Evolutionary conservation across 2,888 invertebrate species (phyloP), one percentile per base, ranked within the genome.

Genomic region (Dysmachus trigonus): DNA sequence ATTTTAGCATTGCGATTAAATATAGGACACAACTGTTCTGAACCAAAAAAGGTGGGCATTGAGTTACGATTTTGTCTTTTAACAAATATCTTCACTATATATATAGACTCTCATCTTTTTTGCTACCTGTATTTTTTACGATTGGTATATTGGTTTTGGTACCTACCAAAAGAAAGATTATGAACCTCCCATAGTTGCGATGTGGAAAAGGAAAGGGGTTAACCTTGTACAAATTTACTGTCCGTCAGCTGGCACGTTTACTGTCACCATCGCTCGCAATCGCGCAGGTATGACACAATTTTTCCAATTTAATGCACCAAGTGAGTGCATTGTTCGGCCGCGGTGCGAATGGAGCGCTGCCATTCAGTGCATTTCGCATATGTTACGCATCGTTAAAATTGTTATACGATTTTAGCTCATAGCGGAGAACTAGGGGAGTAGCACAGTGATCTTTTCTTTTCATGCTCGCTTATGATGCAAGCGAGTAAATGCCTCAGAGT

Each of bases 191-290:
- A n/a, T 76, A 38, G 38, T 22, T 38, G 13, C 47, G 13, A 31
- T 47, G 51, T 79, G 41, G 51, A 79, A 79, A 79, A 51, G 79
- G 79, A 79, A 79, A 79, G 79, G 79, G 79, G 79, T 79, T 79
- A 79, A 79, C 79, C 79, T 79, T 79, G 79, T 79, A 79, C 79
- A 79, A 79, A 79, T 47, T 79, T 79, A 47, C 27, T 79, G 79
- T 51, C 79, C 51, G 76, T 76, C 76, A 76, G 76, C 76, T 76
- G 76, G 76, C 76, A 76, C 76, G 76, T 76, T 76, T 76, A 38
- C 76, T 76, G 76, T 76, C 76, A 76, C 33, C 76, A 76, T 76
- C 33, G 10, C 38, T 76, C 76, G 76, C 76, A 76, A 76, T 76
- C 76, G 76, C 76, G 76, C 76, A 76, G 38, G 38, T 76, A 76